Conservation (phyloP, 1,140 invertebrate genomes). For the Bradysia coprophila region DNA sequence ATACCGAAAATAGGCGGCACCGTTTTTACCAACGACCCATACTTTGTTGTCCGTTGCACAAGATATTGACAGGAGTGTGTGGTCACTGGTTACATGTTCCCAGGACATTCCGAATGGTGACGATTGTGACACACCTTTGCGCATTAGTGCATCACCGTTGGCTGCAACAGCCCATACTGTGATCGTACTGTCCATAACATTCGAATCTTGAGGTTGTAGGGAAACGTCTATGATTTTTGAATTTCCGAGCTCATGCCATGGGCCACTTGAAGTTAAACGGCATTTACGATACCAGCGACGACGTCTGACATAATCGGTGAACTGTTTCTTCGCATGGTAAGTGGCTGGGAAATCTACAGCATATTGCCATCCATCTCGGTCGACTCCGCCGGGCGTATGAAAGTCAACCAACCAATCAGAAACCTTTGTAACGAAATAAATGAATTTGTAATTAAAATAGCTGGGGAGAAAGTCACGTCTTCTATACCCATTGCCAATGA, state of each 20-base stretch:
- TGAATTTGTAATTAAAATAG: too few relatives aligned
- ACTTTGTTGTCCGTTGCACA: conserved; percentile 44
- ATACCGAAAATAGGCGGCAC: conserved; percentile 58
- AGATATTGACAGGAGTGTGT: conserved; percentile 53
- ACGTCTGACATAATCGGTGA: conserved; percentile 75
- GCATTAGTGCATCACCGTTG: conserved; percentile 63
- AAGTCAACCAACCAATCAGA: conserved; percentile 84
- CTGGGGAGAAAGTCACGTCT: too few relatives aligned
- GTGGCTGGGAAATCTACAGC: conserved; percentile 74
- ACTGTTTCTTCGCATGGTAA: conserved; percentile 67
- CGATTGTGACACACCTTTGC: conserved; percentile 48
- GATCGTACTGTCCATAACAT: conserved; percentile 20
- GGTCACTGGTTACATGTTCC: conserved; percentile 62
- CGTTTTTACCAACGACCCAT: conserved; percentile 75
- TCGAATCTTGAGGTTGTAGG: conserved; percentile 6
- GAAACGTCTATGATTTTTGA: conserved; percentile 68
- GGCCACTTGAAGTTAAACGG: conserved; percentile 61
- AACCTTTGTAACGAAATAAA: conserved; percentile 28
- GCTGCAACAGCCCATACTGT: conserved; percentile 64
- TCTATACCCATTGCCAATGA: conserved; percentile 70
- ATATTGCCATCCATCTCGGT: conserved; percentile 87
- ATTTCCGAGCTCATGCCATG: conserved; percentile 70
- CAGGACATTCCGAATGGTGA: conserved; percentile 52
- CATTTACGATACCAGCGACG: conserved; percentile 71
- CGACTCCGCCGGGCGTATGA: conserved; percentile 69